A percentile compares a stretch with the other conserved stretches of the same genome.
Evolutionary conservation across 2,113 vertebrate genomes (phyloP).

Genomic region (Mirounga angustirostris): DNA sequence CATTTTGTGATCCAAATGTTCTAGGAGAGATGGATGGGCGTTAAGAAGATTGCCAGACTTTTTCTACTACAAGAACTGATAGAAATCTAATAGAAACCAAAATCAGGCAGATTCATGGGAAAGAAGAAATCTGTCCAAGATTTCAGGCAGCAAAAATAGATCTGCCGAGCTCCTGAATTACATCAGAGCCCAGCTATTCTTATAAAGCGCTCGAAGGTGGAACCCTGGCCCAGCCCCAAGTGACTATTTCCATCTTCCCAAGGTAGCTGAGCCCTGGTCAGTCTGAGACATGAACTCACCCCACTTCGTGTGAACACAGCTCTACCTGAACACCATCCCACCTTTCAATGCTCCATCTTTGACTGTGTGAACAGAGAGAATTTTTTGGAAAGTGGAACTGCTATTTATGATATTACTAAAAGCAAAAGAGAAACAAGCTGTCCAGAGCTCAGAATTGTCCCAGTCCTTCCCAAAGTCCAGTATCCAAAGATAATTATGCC

Average conservation of each 20-base stretch:
- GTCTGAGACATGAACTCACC: constrained; percentile 32
- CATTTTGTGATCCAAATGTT: constrained; percentile 39
- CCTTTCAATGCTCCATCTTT: neutral
- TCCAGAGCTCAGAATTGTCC: neutral
- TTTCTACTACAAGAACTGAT: constrained; percentile 51
- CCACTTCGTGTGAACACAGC: neutral
- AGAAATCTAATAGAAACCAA: constrained; percentile 58
- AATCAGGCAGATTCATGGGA: constrained; percentile 33
- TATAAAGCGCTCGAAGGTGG: constrained; percentile 55
- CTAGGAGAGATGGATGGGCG: neutral
- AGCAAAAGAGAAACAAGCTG: neutral
- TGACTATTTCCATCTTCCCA: neutral
- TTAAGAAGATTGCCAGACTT: constrained; percentile 18
- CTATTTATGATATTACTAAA: neutral
- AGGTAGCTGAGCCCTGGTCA: constrained; percentile 58
- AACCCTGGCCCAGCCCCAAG: neutral
- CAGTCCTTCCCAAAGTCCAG: neutral
- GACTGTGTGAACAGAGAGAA: neutral
- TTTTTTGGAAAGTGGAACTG: neutral
- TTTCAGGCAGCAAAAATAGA: constrained; percentile 77
- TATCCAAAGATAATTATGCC: neutral
- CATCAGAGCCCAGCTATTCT: constrained; percentile 43
- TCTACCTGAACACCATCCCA: constrained; percentile 22
- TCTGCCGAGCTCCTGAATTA: constrained; percentile 65
- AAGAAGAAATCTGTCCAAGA: constrained; percentile 69